Percentiles rank a stretch among this genome's conserved stretches.
phyloP scores from a whole-genome alignment of 2,888 invertebrate species.

The Gymnocheta viridis region DNA sequence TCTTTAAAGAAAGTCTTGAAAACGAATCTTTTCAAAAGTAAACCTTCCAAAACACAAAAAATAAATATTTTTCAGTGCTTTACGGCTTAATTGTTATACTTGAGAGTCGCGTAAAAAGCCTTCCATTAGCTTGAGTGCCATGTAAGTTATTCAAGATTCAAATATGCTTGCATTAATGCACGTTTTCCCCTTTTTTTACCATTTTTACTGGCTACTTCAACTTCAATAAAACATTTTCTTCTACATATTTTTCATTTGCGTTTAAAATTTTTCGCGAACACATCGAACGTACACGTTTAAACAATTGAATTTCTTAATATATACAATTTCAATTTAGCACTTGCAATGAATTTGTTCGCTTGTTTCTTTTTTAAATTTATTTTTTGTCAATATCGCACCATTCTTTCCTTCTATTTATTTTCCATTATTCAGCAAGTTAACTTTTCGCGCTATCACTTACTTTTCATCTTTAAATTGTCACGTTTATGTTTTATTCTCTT shows the following conservation, averaged over 20 bases:
- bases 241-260: not conserved
- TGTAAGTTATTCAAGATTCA: too few relatives aligned
- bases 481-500: slow-evolving; percentile 23
- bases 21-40: too few relatives aligned
- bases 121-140: too few relatives aligned
- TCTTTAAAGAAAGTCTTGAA: too few relatives aligned
- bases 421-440: slow-evolving; percentile 32
- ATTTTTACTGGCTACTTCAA: too few relatives aligned
- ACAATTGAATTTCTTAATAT: slow-evolving; percentile 8
- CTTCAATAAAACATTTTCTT: not conserved
- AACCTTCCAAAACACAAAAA: too few relatives aligned
- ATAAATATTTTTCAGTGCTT: too few relatives aligned
- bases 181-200: too few relatives aligned
- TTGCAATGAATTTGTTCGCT: not conserved
- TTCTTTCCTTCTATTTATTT: slow-evolving; percentile 8
- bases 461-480: slow-evolving; percentile 61
- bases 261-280: not conserved
- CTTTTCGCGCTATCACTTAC: slow-evolving; percentile 44
- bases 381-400: not conserved
- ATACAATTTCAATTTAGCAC: slow-evolving; percentile 5
- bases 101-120: too few relatives aligned
- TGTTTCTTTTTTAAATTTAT: not conserved
- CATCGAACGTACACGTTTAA: not conserved
- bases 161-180: too few relatives aligned
- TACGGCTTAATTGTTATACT: too few relatives aligned